phyloP scores from a whole-genome alignment of 2,797 vertebrate genomes.

The Columba guinea region DNA sequence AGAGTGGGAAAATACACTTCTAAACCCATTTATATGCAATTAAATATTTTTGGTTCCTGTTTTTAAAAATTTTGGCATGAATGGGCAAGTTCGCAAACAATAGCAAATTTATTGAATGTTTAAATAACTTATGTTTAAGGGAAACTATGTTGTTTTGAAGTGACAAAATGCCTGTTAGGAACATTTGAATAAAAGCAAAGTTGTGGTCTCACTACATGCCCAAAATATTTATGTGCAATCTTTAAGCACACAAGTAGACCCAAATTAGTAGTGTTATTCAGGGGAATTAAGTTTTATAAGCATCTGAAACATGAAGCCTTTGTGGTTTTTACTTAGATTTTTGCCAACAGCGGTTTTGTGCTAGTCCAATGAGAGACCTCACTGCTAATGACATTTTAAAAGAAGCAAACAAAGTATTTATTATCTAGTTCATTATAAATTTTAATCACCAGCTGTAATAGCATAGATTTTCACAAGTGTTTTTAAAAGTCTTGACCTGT shows the following conservation, averaged over 20 bases:
- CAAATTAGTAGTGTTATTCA: constrained; percentile 10
- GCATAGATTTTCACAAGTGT: neutral
- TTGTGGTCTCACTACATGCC: neutral
- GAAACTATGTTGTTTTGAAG: neutral
- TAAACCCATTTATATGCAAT: neutral
- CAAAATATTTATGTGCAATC: constrained; percentile 1
- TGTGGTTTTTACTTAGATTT: neutral
- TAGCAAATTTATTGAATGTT: neutral
- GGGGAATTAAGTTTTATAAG: constrained; percentile 47
- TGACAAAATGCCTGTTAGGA: neutral
- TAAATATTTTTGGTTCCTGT: neutral
- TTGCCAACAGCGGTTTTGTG: constrained; percentile 12
- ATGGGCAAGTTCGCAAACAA: neutral
- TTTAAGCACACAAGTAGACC: neutral
- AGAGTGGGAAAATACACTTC: neutral
- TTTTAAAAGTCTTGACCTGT: neutral
- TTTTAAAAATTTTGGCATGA: neutral
- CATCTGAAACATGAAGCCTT: constrained; percentile 35
- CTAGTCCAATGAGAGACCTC: neutral
- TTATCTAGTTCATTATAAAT: neutral
- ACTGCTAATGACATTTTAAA: neutral
- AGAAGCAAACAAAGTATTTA: constrained; percentile 36
- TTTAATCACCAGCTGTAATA: neutral
- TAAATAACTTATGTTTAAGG: neutral
- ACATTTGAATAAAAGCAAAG: neutral